Conservation (phyloP, 2,888 invertebrate species). For the Listrodromus nycthemerus region DNA sequence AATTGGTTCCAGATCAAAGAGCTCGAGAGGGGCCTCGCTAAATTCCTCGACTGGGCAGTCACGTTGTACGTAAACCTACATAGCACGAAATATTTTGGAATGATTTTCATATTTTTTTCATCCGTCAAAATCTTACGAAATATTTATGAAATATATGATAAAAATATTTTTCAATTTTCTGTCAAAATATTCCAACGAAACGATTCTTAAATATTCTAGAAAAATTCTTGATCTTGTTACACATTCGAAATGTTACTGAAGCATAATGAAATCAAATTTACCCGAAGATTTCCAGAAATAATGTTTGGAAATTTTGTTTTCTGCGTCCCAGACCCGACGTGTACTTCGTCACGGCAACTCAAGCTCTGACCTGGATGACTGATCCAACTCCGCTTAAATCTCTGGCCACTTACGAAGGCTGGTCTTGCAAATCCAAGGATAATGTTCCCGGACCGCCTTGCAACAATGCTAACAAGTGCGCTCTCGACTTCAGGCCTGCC, state of each 20-base stretch:
- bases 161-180: neutral
- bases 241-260: too few species aligned
- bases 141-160: too few species aligned
- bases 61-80: slow-evolving; percentile 87
- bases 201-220: too few species aligned
- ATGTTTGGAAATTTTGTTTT: slow-evolving; percentile 24
- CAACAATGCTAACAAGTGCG: slow-evolving; percentile 93
- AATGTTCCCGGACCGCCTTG: slow-evolving; percentile 91
- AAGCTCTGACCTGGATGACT: slow-evolving; percentile 96
- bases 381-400: slow-evolving; percentile 91
- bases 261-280: neutral
- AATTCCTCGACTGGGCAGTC: slow-evolving; percentile 93
- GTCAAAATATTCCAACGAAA: too few species aligned
- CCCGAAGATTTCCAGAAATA: neutral
- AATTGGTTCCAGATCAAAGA: slow-evolving; percentile 98
- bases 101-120: too few species aligned
- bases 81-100: neutral
- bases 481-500: slow-evolving; percentile 91
- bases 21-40: slow-evolving; percentile 92
- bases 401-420: slow-evolving; percentile 91
- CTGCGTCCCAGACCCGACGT: slow-evolving; percentile 90
- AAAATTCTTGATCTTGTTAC: too few species aligned
- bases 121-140: too few species aligned
- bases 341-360: slow-evolving; percentile 94
- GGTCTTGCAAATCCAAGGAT: slow-evolving; percentile 91